Base-by-base conservation (phyloP, 2,113 vertebrate species). In the Microcebus tavaratra region DNA sequence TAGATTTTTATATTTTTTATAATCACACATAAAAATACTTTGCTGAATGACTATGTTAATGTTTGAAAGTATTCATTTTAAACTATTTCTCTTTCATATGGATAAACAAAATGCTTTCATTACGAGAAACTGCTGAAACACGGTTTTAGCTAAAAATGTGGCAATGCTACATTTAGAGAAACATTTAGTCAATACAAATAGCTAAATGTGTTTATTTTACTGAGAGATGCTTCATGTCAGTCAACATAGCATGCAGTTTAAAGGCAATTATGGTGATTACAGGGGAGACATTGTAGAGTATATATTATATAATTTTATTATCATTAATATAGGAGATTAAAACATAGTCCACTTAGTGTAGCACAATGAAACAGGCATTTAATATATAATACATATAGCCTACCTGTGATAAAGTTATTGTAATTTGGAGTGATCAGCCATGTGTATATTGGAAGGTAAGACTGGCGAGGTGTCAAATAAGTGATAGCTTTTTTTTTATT, bases 131-230 rank as follows among this genome's bases (percentile, higher is more conserved):
- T 90, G 25, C 50, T 86, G 13, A 78, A 89, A 76, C 55, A 82
- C 15, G 23, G 20, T 96, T 75, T 82, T 90, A 42, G 27, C 50
- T 92, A 39, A 95, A 97, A 93, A 78, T 10, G 0, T 87, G 61
- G 17, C 27, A 86, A 72, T 78, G 53, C 7, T 95, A 42, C 65
- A 57, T 90, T 87, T 87, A 72, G 80, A 89, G 82, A 94, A 94
- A 76, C 48, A 68, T 61, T 68, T 36, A 75, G 17, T 9, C 67
- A 78, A 82, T 63, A 90, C 27, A 91, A 65, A 67, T 75, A 76
- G 42, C 50, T 39, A 65, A 48, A 78, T 76, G 31, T 42, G 45
- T 82, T 97, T 50, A n/a, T 93, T 90, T 81, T 68, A 61, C 18
- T 92, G 72, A 85, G 36, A 81, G 23, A 61, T 75, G 5, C 4